Conservation (phyloP, 2,797 vertebrate genomes). For the Synaphobranchus kaupii region DNA sequence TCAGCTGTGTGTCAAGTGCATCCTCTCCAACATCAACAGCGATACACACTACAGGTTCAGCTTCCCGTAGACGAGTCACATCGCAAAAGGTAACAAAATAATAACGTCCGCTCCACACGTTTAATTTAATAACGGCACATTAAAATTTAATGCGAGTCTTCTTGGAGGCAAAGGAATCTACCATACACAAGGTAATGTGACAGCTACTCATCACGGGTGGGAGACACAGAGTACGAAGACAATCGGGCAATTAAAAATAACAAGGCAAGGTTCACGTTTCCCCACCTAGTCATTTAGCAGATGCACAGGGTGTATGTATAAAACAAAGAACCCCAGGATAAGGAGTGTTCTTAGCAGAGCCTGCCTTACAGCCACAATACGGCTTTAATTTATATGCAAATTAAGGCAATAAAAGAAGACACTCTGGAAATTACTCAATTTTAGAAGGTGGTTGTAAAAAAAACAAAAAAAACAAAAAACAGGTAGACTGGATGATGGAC, state of each 20-base stretch:
- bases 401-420: slow-evolving; percentile 76
- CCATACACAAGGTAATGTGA: neutral
- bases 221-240: slow-evolving; percentile 54
- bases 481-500: slow-evolving; percentile 70
- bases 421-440: slow-evolving; percentile 69
- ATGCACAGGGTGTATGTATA: slow-evolving; percentile 83
- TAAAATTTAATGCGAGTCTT: slow-evolving; percentile 20
- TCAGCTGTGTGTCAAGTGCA: neutral
- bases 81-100: neutral
- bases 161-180: slow-evolving; percentile 10
- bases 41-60: neutral
- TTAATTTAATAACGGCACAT: slow-evolving; percentile 17
- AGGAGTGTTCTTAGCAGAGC: slow-evolving; percentile 81
- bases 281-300: slow-evolving; percentile 69
- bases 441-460: slow-evolving; percentile 36
- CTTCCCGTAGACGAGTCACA: neutral
- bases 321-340: slow-evolving; percentile 87
- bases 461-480: slow-evolving; percentile 33
- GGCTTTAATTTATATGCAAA: slow-evolving; percentile 89
- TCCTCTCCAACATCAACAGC: neutral
- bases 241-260: slow-evolving; percentile 85
- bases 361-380: slow-evolving; percentile 96
- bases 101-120: neutral
- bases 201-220: neutral
- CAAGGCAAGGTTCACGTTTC: slow-evolving; percentile 72